Base-by-base conservation (phyloP, 2,797 vertebrate genomes). In the Urosaurus nigricauda region DNA sequence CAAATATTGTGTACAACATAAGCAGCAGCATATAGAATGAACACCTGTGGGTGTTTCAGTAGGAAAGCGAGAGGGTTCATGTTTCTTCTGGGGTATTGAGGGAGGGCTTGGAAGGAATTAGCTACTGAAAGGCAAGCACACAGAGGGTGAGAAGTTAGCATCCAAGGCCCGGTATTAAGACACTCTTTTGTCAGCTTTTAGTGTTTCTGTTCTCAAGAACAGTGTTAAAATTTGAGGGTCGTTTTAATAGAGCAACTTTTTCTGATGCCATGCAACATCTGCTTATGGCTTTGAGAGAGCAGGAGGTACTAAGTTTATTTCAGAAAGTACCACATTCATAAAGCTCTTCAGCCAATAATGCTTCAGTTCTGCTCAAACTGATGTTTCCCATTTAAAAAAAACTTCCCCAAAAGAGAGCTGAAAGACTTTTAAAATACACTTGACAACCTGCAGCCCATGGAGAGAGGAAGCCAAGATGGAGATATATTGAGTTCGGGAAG, bases 1-100 rank as follows among this genome's bases (percentile, higher is more conserved):
- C 35, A 75, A 68, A 81, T 75, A 89, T 85, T 81, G 26, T 43
- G n/a, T 74, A 73, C 37, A 63, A 35, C 26, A 73, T 51, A 9
- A 47, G 29, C 29, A 83, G 14, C 5, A 51, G 24, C 63, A 83
- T 47, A 79, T 3, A 65, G 63, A 60, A 89, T 68, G 6, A 26
- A 32, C 63, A 35, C 40, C 24, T 37, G 84, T 75, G 70, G 43
- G 43, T 53, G 43, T n/a, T 81, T 40, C 29, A 75, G 19, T 21
- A 35, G 40, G 43, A 85, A 85, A 35, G 40, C 79, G 58, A 84
- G 29, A 53, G 17, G 26, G 29, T n/a, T 12, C 60, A 74, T 73
- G 26, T 24, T 60, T 75, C 63, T 21, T 21, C 19, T 21, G 14
- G 26, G 63, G 47, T 11, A 17, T 17, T 21, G 21, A 79, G 32